Evolutionary conservation across 2,113 vertebrate species (phyloP).

Genomic region (Neoarius graeffei): DNA sequence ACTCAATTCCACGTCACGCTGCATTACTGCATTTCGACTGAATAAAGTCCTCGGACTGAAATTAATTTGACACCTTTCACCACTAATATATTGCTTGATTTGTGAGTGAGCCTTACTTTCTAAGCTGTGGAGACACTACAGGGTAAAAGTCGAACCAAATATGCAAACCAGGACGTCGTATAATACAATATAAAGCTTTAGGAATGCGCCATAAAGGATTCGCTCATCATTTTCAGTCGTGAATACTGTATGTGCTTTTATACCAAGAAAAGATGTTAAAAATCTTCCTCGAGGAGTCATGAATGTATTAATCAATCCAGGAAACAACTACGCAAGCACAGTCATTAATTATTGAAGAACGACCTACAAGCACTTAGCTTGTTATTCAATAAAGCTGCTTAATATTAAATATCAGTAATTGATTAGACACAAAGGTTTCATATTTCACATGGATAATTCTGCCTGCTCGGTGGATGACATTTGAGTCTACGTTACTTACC

Average conservation of each 20-base stretch:
- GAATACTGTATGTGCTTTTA: neutral
- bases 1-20: conserved; percentile 58
- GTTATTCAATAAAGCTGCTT: conserved; percentile 17
- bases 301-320: neutral
- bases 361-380: conserved; percentile 14
- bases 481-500: conserved; percentile 13
- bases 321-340: neutral
- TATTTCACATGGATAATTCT: conserved; percentile 30
- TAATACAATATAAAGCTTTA: neutral
- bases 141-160: neutral
- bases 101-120: conserved; percentile 50
- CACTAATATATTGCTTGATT: conserved; percentile 63
- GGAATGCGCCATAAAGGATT: too few species aligned
- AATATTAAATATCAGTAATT: conserved; percentile 28
- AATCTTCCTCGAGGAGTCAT: neutral
- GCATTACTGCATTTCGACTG: conserved; percentile 57
- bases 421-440: conserved; percentile 20
- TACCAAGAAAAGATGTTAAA: neutral
- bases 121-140: neutral
- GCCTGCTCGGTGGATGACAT: conserved; percentile 3
- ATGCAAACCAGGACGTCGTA: neutral
- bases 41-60: conserved; percentile 52
- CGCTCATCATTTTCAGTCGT: neutral
- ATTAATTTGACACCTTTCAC: conserved; percentile 70
- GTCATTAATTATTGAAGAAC: conserved; percentile 15